These are phyloP conservation scores for Actinia tenebrosa DNA, from an alignment of 64 coral and sea anemone species.

Conservation along the genomic window DNA sequence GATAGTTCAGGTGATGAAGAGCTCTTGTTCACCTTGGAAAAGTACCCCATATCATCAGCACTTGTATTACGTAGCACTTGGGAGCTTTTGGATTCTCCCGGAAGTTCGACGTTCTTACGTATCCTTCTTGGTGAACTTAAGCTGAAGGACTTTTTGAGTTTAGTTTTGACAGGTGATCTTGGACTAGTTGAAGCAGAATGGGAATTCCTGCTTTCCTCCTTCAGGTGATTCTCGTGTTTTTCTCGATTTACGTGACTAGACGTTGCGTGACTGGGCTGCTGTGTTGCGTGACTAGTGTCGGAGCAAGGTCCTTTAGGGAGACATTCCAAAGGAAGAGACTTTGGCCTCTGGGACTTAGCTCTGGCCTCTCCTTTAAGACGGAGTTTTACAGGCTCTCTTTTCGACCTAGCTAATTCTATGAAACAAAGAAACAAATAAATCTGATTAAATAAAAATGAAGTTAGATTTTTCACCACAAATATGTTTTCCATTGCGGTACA, in stretches of 20 bases:
- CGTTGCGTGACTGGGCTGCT: background rate
- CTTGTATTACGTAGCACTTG: background rate
- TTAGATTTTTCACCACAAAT: too few species aligned
- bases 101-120: background rate
- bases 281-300: background rate
- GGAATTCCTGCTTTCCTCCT: background rate
- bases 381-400: background rate
- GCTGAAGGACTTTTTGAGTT: constrained; percentile 58
- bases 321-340: constrained; percentile 35
- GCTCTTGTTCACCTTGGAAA: constrained; percentile 51
- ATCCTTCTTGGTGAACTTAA: constrained; percentile 51
- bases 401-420: background rate
- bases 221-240: background rate
- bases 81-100: background rate
- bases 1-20: constrained; percentile 76
- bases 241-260: background rate
- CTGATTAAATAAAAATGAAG: too few species aligned
- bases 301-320: background rate
- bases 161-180: constrained; percentile 27
- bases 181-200: constrained; percentile 5
- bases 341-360: constrained; percentile 36
- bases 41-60: background rate
- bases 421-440: too few species aligned
- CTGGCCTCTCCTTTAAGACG: background rate
- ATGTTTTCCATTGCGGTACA: too few species aligned